phyloP scores from a whole-genome alignment of 2,888 invertebrate species.

The Agonum fuliginosum region DNA sequence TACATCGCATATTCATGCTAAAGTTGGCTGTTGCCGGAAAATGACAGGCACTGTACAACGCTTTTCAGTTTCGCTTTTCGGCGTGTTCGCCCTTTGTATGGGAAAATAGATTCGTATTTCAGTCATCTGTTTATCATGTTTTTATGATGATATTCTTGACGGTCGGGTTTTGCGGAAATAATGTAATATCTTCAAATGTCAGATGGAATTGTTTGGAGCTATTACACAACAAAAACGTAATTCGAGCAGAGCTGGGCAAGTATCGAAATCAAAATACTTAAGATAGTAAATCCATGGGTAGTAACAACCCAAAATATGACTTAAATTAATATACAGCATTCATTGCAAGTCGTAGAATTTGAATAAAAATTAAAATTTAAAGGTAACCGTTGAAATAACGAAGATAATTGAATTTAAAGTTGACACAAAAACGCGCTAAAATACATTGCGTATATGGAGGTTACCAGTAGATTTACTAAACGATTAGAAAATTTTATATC shows the following conservation, averaged over 20 bases:
- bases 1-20: not conserved
- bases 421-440: too few relatives aligned
- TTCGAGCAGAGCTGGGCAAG: not conserved
- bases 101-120: not conserved
- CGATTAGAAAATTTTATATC: too few relatives aligned
- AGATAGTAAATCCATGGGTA: not conserved
- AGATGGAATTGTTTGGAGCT: not conserved
- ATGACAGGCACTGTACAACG: not conserved
- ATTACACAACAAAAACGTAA: not conserved
- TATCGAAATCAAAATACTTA: not conserved
- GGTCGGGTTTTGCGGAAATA: not conserved
- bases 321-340: too few relatives aligned
- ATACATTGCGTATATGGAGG: too few relatives aligned
- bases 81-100: too few relatives aligned
- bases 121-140: not conserved
- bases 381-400: too few relatives aligned
- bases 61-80: not conserved
- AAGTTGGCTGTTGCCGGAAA: not conserved
- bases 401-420: too few relatives aligned
- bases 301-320: too few relatives aligned
- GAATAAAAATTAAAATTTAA: too few relatives aligned
- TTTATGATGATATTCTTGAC: not conserved
- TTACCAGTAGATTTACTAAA: too few relatives aligned
- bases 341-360: too few relatives aligned
- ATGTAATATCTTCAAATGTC: not conserved